phyloP scores from a whole-genome alignment of 2,888 invertebrate genomes.

The Autographa pulchrina region DNA sequence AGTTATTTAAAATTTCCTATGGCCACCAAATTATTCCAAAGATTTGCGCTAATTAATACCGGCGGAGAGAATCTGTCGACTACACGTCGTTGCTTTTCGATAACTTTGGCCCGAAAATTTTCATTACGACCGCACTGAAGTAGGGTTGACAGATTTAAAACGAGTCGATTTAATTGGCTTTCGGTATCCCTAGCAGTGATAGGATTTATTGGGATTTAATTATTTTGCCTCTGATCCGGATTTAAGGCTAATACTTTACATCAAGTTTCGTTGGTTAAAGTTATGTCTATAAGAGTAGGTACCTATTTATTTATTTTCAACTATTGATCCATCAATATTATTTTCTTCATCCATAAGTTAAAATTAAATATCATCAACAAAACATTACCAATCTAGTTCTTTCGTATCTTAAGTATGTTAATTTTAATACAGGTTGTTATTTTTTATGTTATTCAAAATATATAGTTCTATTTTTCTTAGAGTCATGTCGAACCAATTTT shows the following conservation, averaged over 20 bases:
- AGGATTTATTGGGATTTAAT: conserved; percentile 48
- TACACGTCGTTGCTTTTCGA: conserved; percentile 55
- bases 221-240: conserved; percentile 34
- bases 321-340: neutral
- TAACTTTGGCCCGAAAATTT: conserved; percentile 54
- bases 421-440: neutral
- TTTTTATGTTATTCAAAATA: neutral
- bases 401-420: too few relatives aligned
- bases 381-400: too few relatives aligned
- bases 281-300: neutral
- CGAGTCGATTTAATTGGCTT: conserved; percentile 65
- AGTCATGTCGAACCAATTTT: conserved; percentile 1
- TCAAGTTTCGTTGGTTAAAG: conserved; percentile 7
- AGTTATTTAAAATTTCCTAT: conserved; percentile 41
- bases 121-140: conserved; percentile 51
- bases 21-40: conserved; percentile 42
- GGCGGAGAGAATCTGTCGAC: conserved; percentile 49
- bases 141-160: conserved; percentile 63
- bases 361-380: too few relatives aligned
- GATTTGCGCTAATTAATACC: conserved; percentile 55
- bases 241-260: conserved; percentile 12
- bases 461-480: neutral
- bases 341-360: too few relatives aligned
- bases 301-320: neutral
- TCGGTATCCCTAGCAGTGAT: conserved; percentile 37